These are phyloP conservation scores for Delphinapterus leucas DNA, from an alignment of 2,113 vertebrate species.

Conservation along the genomic window DNA sequence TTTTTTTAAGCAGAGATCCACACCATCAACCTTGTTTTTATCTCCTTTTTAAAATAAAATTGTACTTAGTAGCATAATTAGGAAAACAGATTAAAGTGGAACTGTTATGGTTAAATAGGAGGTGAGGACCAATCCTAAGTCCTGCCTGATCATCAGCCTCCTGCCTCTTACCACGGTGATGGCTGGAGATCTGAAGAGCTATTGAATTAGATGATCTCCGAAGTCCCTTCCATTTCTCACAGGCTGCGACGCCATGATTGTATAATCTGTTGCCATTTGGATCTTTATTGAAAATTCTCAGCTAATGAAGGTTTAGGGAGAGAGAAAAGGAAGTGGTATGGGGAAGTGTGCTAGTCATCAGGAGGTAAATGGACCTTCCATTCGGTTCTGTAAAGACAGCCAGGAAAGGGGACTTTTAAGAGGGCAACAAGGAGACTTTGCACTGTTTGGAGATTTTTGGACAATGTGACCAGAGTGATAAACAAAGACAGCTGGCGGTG, in stretches of 20 bases:
- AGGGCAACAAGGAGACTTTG: neutral
- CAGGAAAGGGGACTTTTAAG: neutral
- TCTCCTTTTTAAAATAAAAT: constrained; percentile 6
- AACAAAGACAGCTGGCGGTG: neutral
- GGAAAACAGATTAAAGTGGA: neutral
- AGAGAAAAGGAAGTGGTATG: neutral
- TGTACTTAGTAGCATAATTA: neutral
- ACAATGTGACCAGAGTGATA: too few species aligned
- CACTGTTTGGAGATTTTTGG: neutral
- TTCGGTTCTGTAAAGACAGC: neutral
- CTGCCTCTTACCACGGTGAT: neutral
- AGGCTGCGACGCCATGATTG: neutral
- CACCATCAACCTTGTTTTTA: neutral
- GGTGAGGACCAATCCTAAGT: neutral
- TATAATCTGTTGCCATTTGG: neutral
- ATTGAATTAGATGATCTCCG: neutral
- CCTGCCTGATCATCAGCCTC: neutral
- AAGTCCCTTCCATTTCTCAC: neutral
- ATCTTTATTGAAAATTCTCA: neutral
- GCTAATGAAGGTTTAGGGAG: neutral
- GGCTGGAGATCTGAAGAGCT: neutral
- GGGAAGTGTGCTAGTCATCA: neutral
- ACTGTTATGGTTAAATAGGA: neutral
- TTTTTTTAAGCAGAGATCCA: neutral
- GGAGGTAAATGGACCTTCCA: neutral